Evolutionary conservation across 1,140 invertebrate species (phyloP), one percentile per base, ranked within the genome.

Genomic region (Drosophila tropicalis): DNA sequence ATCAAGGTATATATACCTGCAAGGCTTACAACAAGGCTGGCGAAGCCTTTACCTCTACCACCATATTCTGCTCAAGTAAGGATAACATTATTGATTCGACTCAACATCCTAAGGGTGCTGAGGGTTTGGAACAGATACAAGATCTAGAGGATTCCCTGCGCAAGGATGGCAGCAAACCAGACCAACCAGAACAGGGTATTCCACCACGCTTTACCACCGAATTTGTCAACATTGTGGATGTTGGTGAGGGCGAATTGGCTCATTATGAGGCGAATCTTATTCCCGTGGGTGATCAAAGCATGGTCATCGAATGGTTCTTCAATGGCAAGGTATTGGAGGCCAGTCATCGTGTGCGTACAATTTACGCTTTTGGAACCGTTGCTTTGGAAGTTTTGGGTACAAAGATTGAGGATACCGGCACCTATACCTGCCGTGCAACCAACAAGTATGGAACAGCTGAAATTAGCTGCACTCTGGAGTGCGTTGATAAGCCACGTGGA

Each of bases 271-370:
- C 97, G 13, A 97, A 97, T 41, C 93, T 99, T 0, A 96, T 97
- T 51, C 98, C 98, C 10, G 96, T 97, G 60, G 98, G 98, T 22
- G 98, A 99, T 92, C 97, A 99, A 90, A 97, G 96, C 29, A 99
- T 99, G 98, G 95, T 96, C 29, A 97, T 99, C 29, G 98, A 99
- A 94, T 99, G 98, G 98, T 98, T 98, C 94, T 98, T 97, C 84
- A 98, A 99, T 92, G 97, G 96, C 39, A 96, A 98, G 92, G 89
- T 95, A 0, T 94, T 99, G 56, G 96, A 97, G 93, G 97, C 97
- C 22, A 97, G 97, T 92, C 96, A 97, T 92, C 95, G 98, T 39
- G 96, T 96, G 41, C 94, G 97, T 84, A 98, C 97, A 34, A 97
- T 98, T 22, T 97, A 98, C 89, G 97, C 97, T 1, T 98, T 99